A percentile compares a stretch with the other conserved stretches of the same genome.
Evolutionary conservation across 2,888 invertebrate species (phyloP).

Genomic region (Cheilosia urbana): DNA sequence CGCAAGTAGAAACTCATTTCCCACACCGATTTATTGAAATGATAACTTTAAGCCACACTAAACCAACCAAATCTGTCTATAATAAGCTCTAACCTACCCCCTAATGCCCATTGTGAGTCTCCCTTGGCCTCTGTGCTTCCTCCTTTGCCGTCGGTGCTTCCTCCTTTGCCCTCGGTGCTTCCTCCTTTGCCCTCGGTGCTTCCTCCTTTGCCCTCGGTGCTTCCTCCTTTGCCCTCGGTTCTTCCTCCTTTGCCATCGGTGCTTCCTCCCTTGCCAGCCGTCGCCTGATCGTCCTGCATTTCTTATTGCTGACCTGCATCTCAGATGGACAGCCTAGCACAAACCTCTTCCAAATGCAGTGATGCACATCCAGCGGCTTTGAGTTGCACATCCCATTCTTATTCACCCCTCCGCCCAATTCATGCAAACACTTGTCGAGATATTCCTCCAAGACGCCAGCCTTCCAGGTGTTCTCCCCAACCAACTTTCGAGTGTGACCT

Average conservation of each 20-base stretch:
- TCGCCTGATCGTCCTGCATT: slow-evolving; percentile 76
- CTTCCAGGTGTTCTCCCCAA: slow-evolving; percentile 74
- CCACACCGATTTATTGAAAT: no score
- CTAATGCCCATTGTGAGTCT: slow-evolving; percentile 25
- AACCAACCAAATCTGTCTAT: no score
- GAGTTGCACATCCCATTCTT: slow-evolving; percentile 66
- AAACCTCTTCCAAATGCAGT: slow-evolving; percentile 77
- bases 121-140: no score
- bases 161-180: slow-evolving; percentile 60
- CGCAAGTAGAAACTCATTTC: no score
- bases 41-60: no score
- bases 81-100: no score
- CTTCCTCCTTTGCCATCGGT: slow-evolving; percentile 57
- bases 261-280: slow-evolving; percentile 69
- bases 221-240: slow-evolving; percentile 58
- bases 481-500: slow-evolving; percentile 63
- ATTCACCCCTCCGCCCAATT: slow-evolving; percentile 30
- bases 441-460: slow-evolving; percentile 65
- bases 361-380: slow-evolving; percentile 75
- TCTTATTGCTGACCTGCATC: slow-evolving; percentile 70
- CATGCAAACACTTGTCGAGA: slow-evolving; percentile 76
- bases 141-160: slow-evolving; percentile 56
- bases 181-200: slow-evolving; percentile 48
- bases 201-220: slow-evolving; percentile 59
- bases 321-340: slow-evolving; percentile 77